A percentile compares a stretch with the other conserved stretches of the same genome.
phyloP scores from a whole-genome alignment of 2,113 vertebrate genomes.

The Tetrax tetrax region DNA sequence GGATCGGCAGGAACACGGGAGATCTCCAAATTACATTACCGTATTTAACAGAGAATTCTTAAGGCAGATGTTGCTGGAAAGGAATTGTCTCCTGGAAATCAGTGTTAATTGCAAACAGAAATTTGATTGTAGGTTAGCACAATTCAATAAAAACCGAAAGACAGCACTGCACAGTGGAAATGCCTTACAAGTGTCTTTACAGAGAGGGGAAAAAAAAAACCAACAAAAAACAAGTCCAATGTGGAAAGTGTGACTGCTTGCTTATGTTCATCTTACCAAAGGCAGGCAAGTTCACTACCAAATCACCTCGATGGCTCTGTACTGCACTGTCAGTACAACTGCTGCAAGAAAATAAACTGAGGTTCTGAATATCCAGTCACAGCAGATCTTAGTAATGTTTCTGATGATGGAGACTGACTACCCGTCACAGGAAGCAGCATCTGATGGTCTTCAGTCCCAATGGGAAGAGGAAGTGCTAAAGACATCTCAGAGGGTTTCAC shows the following conservation, averaged over 20 bases:
- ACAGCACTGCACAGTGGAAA: constrained; percentile 37
- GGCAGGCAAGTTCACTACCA: background rate
- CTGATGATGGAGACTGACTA: constrained; percentile 75
- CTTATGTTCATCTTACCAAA: constrained; percentile 53
- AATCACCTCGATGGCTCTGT: background rate
- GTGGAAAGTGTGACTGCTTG: background rate
- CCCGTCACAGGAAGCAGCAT: constrained; percentile 79
- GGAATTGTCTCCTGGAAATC: background rate
- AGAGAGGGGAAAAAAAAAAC: background rate
- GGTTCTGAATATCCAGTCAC: constrained; percentile 81
- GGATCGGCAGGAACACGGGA: background rate
- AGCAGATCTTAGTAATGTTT: constrained; percentile 74
- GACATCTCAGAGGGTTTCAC: constrained; percentile 81
- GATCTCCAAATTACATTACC: background rate
- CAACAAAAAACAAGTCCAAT: constrained; percentile 17
- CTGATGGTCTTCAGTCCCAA: constrained; percentile 80
- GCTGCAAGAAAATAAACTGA: constrained; percentile 84
- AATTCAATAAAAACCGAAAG: background rate
- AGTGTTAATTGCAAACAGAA: background rate
- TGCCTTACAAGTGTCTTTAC: constrained; percentile 45
- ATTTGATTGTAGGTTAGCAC: background rate
- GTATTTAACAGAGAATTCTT: constrained; percentile 34
- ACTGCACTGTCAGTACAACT: constrained; percentile 76
- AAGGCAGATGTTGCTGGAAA: constrained; percentile 50
- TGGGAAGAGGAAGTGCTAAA: constrained; percentile 77